Base-by-base conservation (phyloP, 2,113 vertebrate species). In the Hemicordylus capensis region DNA sequence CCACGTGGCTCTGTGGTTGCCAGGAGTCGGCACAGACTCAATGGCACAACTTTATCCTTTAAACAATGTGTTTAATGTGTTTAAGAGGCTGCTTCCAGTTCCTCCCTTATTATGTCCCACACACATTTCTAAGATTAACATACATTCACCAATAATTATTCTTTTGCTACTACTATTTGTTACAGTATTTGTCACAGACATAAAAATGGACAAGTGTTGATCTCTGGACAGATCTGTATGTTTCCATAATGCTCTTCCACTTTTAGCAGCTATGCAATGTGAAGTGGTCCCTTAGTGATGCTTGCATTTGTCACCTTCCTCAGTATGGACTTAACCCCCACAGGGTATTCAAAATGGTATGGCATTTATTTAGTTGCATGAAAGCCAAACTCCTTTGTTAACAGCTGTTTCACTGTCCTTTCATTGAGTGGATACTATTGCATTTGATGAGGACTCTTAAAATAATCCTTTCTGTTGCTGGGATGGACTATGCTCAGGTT, bases 331-430 rank as follows among this genome's bases (percentile, higher is more conserved):
- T 19, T 11, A 2, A 76, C 6, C 8, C 6, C 1, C 46, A 76
- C 51, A 72, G 75, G 20, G 22, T 44, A 59, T 79, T 63, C 26
- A 69, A 82, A 91, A 61, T 67, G 37, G 39, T 66, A 81, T 1
- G 51, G 51, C 14, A 31, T 80, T 90, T 87, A 26, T 73, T 80
- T 58, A 48, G n/a, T 86, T 89, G 37, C 20, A 39, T 59, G 80
- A 6, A 39, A 88, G 77, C 58, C 4, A 0, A 70, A 26, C 56
- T 84, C 44, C 28, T 51, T 56, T 1, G 6, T 84, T 91, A 89
- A 76, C 91, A 94, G 91, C 86, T 91, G 82, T 84, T 66, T 86
- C 48, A 1, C 26, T 69, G 34, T 56, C 84, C 64, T 70, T 86
- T 89, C 70, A 87, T 85, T 86, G 73, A 69, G 0, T 59, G 69